Percentiles rank a stretch among this genome's conserved stretches.
Conservation (phyloP, 1,140 invertebrate genomes). For the Scaptodrosophila lebanonensis region DNA sequence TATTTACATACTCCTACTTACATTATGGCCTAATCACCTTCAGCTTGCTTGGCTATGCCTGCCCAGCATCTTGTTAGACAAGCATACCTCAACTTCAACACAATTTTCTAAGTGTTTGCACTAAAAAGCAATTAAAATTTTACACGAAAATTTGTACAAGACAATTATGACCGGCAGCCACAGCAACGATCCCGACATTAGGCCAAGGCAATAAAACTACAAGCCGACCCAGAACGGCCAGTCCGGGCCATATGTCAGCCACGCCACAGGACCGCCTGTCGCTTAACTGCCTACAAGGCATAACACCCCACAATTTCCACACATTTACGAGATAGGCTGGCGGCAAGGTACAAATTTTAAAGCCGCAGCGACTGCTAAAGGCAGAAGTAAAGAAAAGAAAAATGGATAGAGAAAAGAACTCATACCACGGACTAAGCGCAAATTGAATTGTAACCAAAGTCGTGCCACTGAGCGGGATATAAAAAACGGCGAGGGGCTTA, state of each 20-base stretch:
- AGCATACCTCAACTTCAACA: constrained; percentile 1
- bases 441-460: constrained; percentile 75
- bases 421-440: constrained; percentile 30
- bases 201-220: constrained; percentile 58
- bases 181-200: constrained; percentile 39
- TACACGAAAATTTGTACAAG: constrained; percentile 68
- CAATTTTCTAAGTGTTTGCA: constrained; percentile 17
- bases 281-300: constrained; percentile 54
- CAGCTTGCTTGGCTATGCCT: constrained; percentile 30
- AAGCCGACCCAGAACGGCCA: constrained; percentile 12
- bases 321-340: constrained; percentile 41
- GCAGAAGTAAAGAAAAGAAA: too few relatives aligned
- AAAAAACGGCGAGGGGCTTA: constrained; percentile 25
- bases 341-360: constrained; percentile 42
- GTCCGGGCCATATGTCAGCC: constrained; percentile 53
- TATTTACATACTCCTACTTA: too few relatives aligned
- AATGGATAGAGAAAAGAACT: constrained; percentile 45
- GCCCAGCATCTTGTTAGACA: constrained; percentile 33
- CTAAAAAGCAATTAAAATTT: constrained; percentile 74
- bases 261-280: constrained; percentile 38
- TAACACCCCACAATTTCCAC: constrained; percentile 69
- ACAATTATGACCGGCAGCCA: constrained; percentile 53
- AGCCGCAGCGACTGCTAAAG: constrained; percentile 34
- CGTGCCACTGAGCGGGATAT: constrained; percentile 21
- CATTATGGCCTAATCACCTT: constrained; percentile 23